Conservation (phyloP, 2,113 vertebrate genomes). For the Heterochromis multidens region DNA sequence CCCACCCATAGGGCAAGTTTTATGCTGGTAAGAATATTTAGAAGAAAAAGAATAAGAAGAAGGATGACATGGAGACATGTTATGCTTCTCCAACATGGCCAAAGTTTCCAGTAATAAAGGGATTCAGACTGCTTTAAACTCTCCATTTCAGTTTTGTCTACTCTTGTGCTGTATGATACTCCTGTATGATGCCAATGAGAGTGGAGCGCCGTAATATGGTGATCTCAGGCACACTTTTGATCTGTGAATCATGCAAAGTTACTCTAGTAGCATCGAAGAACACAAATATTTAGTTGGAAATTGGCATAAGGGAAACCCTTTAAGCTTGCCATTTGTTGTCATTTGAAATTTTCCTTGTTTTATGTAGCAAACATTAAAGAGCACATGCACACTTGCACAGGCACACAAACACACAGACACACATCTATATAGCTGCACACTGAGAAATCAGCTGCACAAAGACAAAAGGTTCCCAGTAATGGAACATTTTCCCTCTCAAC, state of each 20-base stretch:
- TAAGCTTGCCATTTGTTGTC: background rate
- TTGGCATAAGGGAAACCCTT: background rate
- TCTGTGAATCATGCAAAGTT: background rate
- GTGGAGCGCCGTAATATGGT: background rate
- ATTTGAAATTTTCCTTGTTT: background rate
- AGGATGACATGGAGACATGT: background rate
- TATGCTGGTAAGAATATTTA: background rate
- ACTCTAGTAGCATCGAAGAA: background rate
- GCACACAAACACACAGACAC: background rate
- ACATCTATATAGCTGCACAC: background rate
- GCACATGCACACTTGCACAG: background rate
- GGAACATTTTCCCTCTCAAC: background rate
- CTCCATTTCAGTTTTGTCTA: background rate
- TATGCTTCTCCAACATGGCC: background rate
- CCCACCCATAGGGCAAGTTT: background rate
- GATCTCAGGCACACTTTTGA: background rate
- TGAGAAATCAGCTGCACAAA: background rate
- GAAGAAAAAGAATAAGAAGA: no score
- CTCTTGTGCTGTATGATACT: background rate
- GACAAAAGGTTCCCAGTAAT: constrained; percentile 7
- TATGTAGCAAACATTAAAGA: background rate
- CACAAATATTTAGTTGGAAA: background rate
- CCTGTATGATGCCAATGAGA: background rate
- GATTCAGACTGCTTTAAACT: background rate
- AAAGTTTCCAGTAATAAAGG: background rate